phyloP scores from a whole-genome alignment of 2,888 invertebrate genomes.

The Phengaris alcon region DNA sequence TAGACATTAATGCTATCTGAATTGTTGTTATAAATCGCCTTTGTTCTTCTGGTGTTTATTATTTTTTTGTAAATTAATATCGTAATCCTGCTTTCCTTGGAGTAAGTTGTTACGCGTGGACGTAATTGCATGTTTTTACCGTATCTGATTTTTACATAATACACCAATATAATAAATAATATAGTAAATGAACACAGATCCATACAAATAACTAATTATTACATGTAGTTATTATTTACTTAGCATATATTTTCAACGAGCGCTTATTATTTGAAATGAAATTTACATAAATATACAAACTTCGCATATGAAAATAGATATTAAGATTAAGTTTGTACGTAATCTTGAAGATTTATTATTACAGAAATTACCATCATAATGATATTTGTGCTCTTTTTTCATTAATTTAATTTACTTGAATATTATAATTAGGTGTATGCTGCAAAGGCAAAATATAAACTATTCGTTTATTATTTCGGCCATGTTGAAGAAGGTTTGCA shows the following conservation, averaged over 20 bases:
- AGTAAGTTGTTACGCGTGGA: too few species aligned
- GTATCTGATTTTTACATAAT: too few species aligned
- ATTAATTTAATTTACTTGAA: background rate
- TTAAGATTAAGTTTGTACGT: background rate
- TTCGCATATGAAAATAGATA: background rate
- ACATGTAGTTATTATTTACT: background rate
- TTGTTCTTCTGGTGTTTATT: background rate
- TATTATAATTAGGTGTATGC: background rate
- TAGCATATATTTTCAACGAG: background rate
- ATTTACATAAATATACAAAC: too few species aligned
- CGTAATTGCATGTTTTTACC: too few species aligned
- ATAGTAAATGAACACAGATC: too few species aligned
- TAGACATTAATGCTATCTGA: slow-evolving; percentile 11
- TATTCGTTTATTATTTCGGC: too few species aligned
- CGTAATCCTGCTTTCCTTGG: background rate
- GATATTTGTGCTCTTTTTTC: slow-evolving; percentile 3
- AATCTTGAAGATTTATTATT: slow-evolving; percentile 14
- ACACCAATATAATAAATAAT: too few species aligned
- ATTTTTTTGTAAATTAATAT: background rate
- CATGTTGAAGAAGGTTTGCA: too few species aligned
- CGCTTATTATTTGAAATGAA: too few species aligned
- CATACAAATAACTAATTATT: too few species aligned
- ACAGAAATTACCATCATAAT: background rate
- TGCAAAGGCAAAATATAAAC: background rate
- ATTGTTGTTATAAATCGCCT: slow-evolving; percentile 13